These are phyloP conservation scores for Nymphalis polychloros DNA, from an alignment of 2,888 invertebrate genomes.

Conservation along the genomic window DNA sequence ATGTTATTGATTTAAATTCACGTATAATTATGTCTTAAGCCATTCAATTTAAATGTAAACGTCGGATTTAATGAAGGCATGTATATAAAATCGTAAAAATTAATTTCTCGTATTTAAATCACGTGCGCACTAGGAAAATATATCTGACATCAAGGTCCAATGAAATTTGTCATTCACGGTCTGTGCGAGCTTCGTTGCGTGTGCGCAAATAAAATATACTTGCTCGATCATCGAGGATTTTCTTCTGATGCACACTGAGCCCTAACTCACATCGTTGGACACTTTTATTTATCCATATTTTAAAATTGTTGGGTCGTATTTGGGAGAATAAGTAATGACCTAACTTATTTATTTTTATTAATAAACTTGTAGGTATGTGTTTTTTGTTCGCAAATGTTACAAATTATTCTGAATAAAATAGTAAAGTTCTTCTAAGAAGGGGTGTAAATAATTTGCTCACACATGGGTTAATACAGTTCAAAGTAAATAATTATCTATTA, in stretches of 20 bases:
- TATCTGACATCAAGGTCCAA: conserved; percentile 67
- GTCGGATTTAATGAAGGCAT: background rate
- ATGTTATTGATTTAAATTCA: background rate
- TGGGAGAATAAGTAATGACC: too few species aligned
- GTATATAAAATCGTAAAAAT: conserved; percentile 23
- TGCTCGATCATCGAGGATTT: conserved; percentile 57
- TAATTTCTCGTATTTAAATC: conserved; percentile 62
- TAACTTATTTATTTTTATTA: too few species aligned
- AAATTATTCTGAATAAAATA: too few species aligned
- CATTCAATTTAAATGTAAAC: background rate
- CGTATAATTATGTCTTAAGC: background rate
- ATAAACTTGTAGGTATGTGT: too few species aligned
- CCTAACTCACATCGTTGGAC: background rate
- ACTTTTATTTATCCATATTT: too few species aligned
- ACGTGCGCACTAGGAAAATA: conserved; percentile 79
- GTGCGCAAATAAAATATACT: conserved; percentile 60
- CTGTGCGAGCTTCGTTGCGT: conserved; percentile 51
- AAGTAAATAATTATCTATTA: too few species aligned
- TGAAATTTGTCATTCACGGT: conserved; percentile 78
- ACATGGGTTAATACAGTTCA: too few species aligned
- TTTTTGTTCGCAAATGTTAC: too few species aligned
- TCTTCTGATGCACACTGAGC: conserved; percentile 66
- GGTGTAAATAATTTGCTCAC: too few species aligned
- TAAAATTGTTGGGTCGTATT: too few species aligned
- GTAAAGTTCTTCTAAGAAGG: too few species aligned